Evolutionary conservation across 2,888 invertebrate species (phyloP).

Genomic region (Synanthedon vespiformis): DNA sequence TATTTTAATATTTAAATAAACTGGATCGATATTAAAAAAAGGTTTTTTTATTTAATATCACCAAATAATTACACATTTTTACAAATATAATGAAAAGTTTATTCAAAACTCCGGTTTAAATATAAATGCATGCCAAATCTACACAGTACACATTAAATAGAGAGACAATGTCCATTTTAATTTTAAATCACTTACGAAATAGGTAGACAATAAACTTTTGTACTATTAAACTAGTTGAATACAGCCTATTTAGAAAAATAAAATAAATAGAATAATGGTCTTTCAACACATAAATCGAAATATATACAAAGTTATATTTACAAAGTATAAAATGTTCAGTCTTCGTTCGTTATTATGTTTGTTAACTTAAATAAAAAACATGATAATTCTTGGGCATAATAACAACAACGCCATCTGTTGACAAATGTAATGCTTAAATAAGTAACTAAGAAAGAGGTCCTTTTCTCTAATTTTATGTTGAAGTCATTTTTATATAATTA

Average conservation of each 20-base stretch:
- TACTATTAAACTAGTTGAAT: conserved; percentile 28
- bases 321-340: conserved; percentile 27
- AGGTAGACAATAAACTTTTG: conserved; percentile 17
- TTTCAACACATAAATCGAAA: background rate
- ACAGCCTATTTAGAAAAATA: background rate
- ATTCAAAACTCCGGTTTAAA: background rate
- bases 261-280: conserved; percentile 5
- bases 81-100: background rate
- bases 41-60: background rate
- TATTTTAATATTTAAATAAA: background rate
- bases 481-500: too few relatives aligned
- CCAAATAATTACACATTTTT: background rate
- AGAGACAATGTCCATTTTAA: background rate
- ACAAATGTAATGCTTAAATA: too few relatives aligned
- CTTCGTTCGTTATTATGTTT: conserved; percentile 12
- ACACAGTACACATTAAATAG: background rate
- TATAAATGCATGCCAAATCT: conserved; percentile 2
- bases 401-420: too few relatives aligned
- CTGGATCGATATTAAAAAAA: background rate
- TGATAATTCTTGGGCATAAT: too few relatives aligned
- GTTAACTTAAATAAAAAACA: too few relatives aligned
- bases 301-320: conserved; percentile 18
- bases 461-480: too few relatives aligned
- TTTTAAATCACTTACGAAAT: background rate
- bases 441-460: too few relatives aligned